Evolutionary conservation across 2,888 invertebrate genomes (phyloP), one percentile per base, ranked within the genome.

Genomic region (Bugula neritina): DNA sequence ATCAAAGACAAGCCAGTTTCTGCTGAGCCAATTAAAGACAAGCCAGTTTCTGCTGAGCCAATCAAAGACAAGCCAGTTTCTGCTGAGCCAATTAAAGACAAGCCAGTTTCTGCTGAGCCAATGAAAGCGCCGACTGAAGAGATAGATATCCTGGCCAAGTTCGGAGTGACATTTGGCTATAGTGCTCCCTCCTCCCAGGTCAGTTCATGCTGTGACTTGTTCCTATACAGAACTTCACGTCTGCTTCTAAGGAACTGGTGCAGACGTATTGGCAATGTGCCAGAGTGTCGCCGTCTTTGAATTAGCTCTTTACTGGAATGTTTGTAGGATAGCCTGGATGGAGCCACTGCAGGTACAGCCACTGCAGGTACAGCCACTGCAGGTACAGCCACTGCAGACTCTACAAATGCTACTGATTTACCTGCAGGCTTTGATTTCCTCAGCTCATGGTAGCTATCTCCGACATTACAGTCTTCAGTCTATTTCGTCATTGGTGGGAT

Each of bases 141-240:
- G 27, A 31, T 3, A 63, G 63, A 63, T n/a, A 63, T 63, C 5
- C 27, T 63, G 63, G 34, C 63, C 27, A 63, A 63, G 63, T 63
- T 29, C 31, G 63, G 63, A 63, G 63, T 63, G n/a, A 63, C 63
- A 17, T 63, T 63, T 34, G 27, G 63, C n/a, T 63, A 63, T 31
- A 27, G 63, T 13, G 63, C 21, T 3, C 55, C 21, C 3, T 52
- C 52, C 17, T n/a, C n/a, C n/a, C n/a, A n/a, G n/a, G n/a, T n/a
- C n/a, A n/a, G n/a, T n/a, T n/a, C n/a, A n/a, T n/a, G n/a, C n/a
- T n/a, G n/a, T n/a, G n/a, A n/a, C n/a, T n/a, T n/a, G n/a, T n/a
- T n/a, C n/a, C n/a, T n/a, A n/a, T n/a, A n/a, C n/a, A n/a, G n/a
- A n/a, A n/a, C n/a, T n/a, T n/a, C n/a, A n/a, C n/a, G n/a, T n/a